Evolutionary conservation across 53 echinoderm and acorn worm genomes (phyloP), one percentile per base, ranked within the genome.

Genomic region (Mesocentrotus franciscanus): DNA sequence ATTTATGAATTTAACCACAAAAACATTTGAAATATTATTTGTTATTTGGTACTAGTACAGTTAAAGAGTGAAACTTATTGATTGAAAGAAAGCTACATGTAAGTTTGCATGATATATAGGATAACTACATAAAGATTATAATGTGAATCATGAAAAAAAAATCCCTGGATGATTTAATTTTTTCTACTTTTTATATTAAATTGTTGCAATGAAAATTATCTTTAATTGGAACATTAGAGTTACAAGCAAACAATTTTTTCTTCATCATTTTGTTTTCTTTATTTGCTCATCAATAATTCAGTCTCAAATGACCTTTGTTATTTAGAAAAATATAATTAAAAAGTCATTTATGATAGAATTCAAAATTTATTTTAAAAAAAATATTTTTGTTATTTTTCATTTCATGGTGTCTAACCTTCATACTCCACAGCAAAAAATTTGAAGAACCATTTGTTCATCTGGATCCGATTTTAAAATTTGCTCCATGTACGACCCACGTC

Each of bases 401-500:
- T 93, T 93, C 26, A 94, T 84, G 94, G 84, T 94, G 94, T 94
- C 34, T 94, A 84, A 94, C 94, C 94, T 26, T 93, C 64, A 81
- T 33, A 94, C 36, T 30, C 84, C 94, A 94, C 94, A 94, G 94
- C 94, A 36, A 83, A 61, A 84, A 34, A 35, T 18, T 83, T 55
- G 64, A 39, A 30, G 81, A 94, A 94, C 83, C 81, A 61, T 60
- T 84, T 32, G 9, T 61, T 83, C 85, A 61, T 61, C 94, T 35
- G 94, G 94, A 94, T 62, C 35, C 85, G 62, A 24, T 56, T 30
- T 16, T 93, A 64, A 18, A 93, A 76, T 78, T 34, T 66, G 78
- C 74, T 93, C 58, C 93, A 76, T 93, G 93, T 93, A 93, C 93
- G 93, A 93, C 93, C 93, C 93, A 59, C 93, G 56, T 93, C 93